Conservation (phyloP, 2,888 invertebrate species). For the Macaria notata region DNA sequence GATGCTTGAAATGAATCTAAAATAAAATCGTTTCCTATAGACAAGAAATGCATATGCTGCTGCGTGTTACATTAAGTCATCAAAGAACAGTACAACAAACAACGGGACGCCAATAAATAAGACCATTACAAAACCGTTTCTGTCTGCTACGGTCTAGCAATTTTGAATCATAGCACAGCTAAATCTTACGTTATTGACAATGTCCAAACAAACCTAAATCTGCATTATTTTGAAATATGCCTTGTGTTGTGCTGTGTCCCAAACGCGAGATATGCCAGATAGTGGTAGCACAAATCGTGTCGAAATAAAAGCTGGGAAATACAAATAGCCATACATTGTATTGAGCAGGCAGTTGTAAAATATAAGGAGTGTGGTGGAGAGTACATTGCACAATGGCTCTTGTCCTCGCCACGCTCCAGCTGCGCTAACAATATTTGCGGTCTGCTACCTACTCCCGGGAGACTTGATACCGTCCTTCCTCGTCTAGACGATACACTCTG, state of each 20-base stretch:
- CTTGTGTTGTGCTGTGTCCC: no score
- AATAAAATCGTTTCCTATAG: no score
- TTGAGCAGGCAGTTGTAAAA: slow-evolving; percentile 31
- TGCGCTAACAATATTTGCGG: slow-evolving; percentile 70
- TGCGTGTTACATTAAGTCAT: no score
- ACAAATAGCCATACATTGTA: slow-evolving; percentile 20
- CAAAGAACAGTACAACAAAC: no score
- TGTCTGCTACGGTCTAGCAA: slow-evolving; percentile 10
- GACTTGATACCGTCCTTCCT: slow-evolving; percentile 58
- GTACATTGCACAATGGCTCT: slow-evolving; percentile 44
- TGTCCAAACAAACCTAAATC: no score
- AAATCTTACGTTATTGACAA: no score
- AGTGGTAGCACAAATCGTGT: not conserved
- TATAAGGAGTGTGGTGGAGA: slow-evolving; percentile 28
- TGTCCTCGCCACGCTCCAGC: slow-evolving; percentile 62
- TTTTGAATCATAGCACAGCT: not conserved
- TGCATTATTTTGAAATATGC: no score
- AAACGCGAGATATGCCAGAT: not conserved
- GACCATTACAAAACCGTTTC: slow-evolving; percentile 9
- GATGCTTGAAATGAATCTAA: no score
- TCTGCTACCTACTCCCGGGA: slow-evolving; percentile 65
- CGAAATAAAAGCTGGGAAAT: slow-evolving; percentile 23
- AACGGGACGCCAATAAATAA: slow-evolving; percentile 3
- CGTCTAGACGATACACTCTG: slow-evolving; percentile 62
- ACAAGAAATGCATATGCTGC: no score